These are phyloP conservation scores for Hippocampus guttulatus DNA, from an alignment of 2,113 vertebrate genomes.

Conservation along the genomic window DNA sequence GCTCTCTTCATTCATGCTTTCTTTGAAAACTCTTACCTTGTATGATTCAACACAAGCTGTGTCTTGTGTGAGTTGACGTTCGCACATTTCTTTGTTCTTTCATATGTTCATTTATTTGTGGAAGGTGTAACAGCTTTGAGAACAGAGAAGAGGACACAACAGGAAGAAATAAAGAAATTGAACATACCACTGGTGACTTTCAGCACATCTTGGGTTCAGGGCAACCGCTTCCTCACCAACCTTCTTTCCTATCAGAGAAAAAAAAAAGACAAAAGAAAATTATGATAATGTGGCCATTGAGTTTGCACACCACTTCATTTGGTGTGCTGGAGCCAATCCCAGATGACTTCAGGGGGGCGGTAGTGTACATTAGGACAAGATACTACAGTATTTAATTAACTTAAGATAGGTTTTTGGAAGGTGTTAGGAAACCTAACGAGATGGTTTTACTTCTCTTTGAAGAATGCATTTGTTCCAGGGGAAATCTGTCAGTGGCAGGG, in stretches of 20 bases:
- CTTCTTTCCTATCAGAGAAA: conserved; percentile 75
- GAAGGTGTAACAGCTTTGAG: conserved; percentile 1
- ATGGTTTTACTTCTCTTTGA: not conserved
- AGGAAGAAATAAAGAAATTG: conserved; percentile 4
- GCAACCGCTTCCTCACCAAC: conserved; percentile 81
- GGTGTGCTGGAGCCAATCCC: not conserved
- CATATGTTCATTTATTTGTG: not conserved
- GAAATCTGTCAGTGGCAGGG: not conserved
- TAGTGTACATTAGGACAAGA: not conserved
- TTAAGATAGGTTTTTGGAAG: too few species aligned
- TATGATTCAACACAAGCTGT: conserved; percentile 9
- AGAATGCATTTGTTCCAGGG: not conserved
- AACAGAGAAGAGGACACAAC: not conserved
- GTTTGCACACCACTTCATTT: not conserved
- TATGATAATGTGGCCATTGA: not conserved
- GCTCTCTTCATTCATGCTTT: conserved; percentile 19
- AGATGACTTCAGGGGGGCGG: not conserved
- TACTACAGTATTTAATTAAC: too few species aligned
- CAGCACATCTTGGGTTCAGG: conserved; percentile 79
- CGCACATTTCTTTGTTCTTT: not conserved
- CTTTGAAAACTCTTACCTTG: not conserved
- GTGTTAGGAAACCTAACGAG: not conserved
- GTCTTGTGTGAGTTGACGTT: not conserved
- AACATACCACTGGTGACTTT: conserved; percentile 93
- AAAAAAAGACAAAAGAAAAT: not conserved